Conservation (phyloP, 2,888 invertebrate species). For the Napeogenes sylphis region DNA sequence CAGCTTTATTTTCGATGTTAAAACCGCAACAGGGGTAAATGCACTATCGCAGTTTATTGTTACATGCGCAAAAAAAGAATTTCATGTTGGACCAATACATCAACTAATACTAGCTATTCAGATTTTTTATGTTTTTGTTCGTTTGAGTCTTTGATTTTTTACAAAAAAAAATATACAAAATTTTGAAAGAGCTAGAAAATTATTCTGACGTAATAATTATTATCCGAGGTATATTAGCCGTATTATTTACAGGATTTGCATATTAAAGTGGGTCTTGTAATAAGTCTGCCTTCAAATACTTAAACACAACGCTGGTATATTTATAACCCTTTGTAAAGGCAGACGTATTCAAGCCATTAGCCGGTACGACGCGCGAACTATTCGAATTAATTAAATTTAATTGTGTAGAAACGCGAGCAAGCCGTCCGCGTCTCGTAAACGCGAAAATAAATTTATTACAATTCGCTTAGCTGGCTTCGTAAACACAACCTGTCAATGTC, state of each 20-base stretch:
- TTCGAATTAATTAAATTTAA: conserved; percentile 76
- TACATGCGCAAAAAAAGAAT: conserved; percentile 5
- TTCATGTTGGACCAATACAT: not conserved
- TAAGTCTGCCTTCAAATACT: conserved; percentile 23
- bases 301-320: conserved; percentile 40
- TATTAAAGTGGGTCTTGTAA: conserved; percentile 9
- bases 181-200: no score
- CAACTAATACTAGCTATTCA: not conserved
- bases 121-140: not conserved
- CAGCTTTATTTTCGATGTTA: conserved; percentile 19
- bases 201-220: not conserved
- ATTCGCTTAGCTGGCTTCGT: conserved; percentile 39
- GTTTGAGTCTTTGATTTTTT: not conserved
- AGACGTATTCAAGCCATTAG: conserved; percentile 68
- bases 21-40: conserved; percentile 22
- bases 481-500: conserved; percentile 31
- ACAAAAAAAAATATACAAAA: not conserved
- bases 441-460: conserved; percentile 46
- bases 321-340: conserved; percentile 60
- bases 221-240: not conserved
- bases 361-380: conserved; percentile 67
- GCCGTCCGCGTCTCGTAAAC: conserved; percentile 47
- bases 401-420: conserved; percentile 63
- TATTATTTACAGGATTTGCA: conserved; percentile 4
- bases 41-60: conserved; percentile 5